phyloP scores from a whole-genome alignment of 2,113 vertebrate genomes.

The Oophaga pumilio region DNA sequence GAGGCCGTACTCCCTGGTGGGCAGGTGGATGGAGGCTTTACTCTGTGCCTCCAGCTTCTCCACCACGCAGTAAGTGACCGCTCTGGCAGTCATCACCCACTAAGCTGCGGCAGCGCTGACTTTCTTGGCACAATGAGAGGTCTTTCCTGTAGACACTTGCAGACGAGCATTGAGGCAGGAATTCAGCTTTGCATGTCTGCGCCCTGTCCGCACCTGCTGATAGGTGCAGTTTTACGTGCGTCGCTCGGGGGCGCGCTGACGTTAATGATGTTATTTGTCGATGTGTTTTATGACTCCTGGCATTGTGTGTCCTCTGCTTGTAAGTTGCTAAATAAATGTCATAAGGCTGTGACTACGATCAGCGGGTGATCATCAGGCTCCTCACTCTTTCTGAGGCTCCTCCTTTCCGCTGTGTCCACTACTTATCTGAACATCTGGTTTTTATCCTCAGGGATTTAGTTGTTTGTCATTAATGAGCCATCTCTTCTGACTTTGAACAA shows the following conservation, averaged over 20 bases:
- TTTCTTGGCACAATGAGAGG: neutral
- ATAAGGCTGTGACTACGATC: neutral
- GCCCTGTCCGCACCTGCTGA: neutral
- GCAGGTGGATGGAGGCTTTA: no score
- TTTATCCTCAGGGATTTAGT: no score
- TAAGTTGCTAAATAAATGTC: neutral
- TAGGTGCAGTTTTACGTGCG: neutral
- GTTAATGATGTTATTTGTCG: neutral
- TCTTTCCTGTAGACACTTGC: neutral
- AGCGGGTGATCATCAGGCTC: no score
- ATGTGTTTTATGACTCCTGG: neutral
- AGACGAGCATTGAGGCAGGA: neutral
- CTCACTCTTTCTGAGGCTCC: no score
- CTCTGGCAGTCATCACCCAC: neutral
- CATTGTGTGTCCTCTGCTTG: neutral
- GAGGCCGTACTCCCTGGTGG: no score
- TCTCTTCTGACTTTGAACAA: no score
- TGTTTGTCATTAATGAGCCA: no score
- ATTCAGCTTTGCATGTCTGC: neutral
- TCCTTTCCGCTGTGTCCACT: no score
- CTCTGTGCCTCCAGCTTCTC: no score
- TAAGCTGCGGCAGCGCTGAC: neutral
- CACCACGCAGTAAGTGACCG: no score
- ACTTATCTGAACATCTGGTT: no score
- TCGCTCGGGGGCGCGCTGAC: neutral